Base-by-base conservation (phyloP, 2,113 vertebrate species). In the Spermophilus dauricus region DNA sequence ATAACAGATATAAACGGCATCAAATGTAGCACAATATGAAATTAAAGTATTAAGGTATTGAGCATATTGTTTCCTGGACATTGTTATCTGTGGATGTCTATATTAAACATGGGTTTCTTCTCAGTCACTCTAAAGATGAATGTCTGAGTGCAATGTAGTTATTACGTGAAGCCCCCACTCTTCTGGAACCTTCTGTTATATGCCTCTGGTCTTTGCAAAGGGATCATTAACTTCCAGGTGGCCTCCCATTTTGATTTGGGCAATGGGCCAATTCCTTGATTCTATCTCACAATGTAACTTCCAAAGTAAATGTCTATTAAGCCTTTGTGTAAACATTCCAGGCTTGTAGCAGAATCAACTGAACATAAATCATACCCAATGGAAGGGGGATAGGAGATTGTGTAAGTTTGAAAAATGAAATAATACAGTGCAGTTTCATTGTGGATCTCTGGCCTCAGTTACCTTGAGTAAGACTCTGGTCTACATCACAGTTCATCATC, bases 231-330 rank as follows among this genome's bases (percentile, higher is more conserved):
- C 97, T 97, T 97, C 97, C 96, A 98, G 98, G 98, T 98, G 97
- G 97, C 97, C 97, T 98, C 58, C 81, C 85, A 69, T 96, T 97
- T 96, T 97, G 95, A 95, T 72, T 96, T 84, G 26, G 98, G 98
- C 97, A 96, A 80, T 94, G 94, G 91, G 96, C 97, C 97, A 98
- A 96, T 96, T 97, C 89, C 97, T 97, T 97, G 94, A 98, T 97
- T 98, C 97, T 98, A 96, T 98, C 98, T 98, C 94, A 98, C 94
- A 97, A 97, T 91, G 95, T 96, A 95, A 97, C 96, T 97, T 98
- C 97, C 97, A 98, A 97, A 97, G 96, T 98, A 98, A 98, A 97
- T 98, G 97, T 96, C 97, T 98, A 96, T 97, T 97, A 98, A 98
- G 96, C 83, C 96, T 97, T 97, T 97, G 88, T 97, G 94, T 98